These are phyloP conservation scores for Colletes gigas DNA, from an alignment of 1,140 invertebrate genomes.

Conservation along the genomic window DNA sequence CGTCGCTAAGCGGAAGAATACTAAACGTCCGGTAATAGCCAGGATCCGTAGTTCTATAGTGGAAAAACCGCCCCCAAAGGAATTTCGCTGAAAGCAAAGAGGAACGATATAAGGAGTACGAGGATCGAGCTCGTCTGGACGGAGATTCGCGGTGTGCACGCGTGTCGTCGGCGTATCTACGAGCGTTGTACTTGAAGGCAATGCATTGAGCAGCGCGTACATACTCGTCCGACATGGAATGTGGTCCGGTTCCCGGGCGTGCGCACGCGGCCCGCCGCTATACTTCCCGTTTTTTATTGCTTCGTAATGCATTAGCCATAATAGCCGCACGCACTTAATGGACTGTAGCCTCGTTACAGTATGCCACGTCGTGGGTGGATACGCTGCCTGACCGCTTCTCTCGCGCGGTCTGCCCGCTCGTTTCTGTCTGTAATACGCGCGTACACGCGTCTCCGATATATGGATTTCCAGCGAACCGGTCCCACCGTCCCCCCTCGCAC, in stretches of 20 bases:
- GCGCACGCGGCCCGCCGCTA: constrained; percentile 65
- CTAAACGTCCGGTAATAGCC: no score
- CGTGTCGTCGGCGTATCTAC: constrained; percentile 62
- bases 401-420: constrained; percentile 6
- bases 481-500: not conserved
- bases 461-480: constrained; percentile 24
- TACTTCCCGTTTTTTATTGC: constrained; percentile 72
- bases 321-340: constrained; percentile 76
- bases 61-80: not conserved
- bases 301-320: constrained; percentile 75
- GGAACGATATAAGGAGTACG: no score
- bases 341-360: constrained; percentile 75
- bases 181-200: constrained; percentile 68
- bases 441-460: constrained; percentile 18
- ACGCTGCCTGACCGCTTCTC: constrained; percentile 51
- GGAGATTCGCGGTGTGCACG: constrained; percentile 16
- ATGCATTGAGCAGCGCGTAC: constrained; percentile 70
- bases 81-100: not conserved
- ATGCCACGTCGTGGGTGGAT: constrained; percentile 76
- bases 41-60: no score
- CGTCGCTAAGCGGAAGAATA: no score
- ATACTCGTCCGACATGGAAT: constrained; percentile 78
- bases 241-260: constrained; percentile 74
- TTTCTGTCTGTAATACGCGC: constrained; percentile 27
- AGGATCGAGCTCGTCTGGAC: not conserved